Evolutionary conservation across 1,140 invertebrate genomes (phyloP).

Genomic region (Rhopalosiphum padi): DNA sequence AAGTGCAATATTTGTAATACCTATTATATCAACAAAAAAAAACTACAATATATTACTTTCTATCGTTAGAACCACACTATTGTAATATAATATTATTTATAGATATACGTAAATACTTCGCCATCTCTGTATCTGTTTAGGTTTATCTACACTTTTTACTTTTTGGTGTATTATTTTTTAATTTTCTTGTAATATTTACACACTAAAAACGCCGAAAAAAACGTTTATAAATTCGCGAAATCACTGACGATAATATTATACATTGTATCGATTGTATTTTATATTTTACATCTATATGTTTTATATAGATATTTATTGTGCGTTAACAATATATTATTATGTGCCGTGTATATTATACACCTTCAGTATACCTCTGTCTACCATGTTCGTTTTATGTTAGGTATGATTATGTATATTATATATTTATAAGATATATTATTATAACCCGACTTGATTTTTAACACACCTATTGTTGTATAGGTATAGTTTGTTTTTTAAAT

Average conservation of each 20-base stretch:
- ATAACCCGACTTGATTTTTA: not conserved
- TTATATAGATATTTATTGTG: not conserved
- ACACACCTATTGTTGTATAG: not conserved
- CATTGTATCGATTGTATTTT: not conserved
- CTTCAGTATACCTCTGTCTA: not conserved
- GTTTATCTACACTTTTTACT: not conserved
- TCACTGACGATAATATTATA: not conserved
- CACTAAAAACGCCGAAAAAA: not conserved
- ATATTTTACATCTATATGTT: not conserved
- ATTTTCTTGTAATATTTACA: not conserved
- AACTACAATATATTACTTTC: too few species aligned
- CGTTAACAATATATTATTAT: not conserved
- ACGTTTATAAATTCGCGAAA: not conserved
- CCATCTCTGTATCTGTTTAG: not conserved
- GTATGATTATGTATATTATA: not conserved
- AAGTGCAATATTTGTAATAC: not conserved
- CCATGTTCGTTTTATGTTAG: not conserved
- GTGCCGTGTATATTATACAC: not conserved
- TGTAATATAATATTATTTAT: too few species aligned
- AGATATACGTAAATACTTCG: not conserved
- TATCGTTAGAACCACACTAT: too few species aligned
- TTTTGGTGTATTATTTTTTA: not conserved
- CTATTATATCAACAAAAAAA: not conserved
- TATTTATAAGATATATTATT: not conserved
- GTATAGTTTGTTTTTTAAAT: not conserved